phyloP scores from a whole-genome alignment of 2,888 invertebrate genomes.

The Caenorhabditis wallacei region DNA sequence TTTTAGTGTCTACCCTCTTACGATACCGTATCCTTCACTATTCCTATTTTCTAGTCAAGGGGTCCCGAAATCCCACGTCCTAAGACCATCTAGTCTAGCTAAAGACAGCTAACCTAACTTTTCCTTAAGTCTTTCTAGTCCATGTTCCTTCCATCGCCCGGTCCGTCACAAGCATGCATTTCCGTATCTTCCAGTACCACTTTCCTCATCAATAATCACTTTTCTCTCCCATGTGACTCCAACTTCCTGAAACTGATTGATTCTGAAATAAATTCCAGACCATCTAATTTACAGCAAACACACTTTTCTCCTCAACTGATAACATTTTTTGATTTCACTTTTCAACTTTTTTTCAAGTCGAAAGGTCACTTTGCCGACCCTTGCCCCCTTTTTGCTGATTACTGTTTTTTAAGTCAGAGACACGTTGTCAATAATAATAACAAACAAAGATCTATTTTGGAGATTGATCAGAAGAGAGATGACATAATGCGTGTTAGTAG shows the following conservation, averaged over 20 bases:
- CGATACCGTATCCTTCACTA: too few species aligned
- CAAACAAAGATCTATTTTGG: conserved; percentile 12
- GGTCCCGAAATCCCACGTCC: too few species aligned
- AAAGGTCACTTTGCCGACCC: conserved; percentile 37
- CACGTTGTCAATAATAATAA: conserved; percentile 18
- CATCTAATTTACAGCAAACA: conserved; percentile 17
- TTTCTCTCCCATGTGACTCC: background rate
- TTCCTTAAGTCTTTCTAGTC: too few species aligned
- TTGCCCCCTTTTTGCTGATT: conserved; percentile 30
- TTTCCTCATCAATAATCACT: background rate
- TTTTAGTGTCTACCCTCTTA: too few species aligned
- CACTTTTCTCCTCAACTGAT: background rate
- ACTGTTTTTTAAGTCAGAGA: too few species aligned
- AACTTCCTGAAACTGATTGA: background rate
- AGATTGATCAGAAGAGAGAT: conserved; percentile 10
- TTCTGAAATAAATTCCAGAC: conserved; percentile 8
- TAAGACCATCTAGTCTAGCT: too few species aligned
- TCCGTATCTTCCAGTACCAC: too few species aligned
- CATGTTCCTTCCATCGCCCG: too few species aligned
- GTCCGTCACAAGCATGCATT: too few species aligned
- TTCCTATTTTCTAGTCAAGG: too few species aligned
- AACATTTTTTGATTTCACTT: background rate
- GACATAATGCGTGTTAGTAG: conserved; percentile 44
- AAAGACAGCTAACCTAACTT: too few species aligned
- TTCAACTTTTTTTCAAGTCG: conserved; percentile 12